Evolutionary conservation across 2,888 invertebrate species (phyloP).

Genomic region (Gari tellinella): DNA sequence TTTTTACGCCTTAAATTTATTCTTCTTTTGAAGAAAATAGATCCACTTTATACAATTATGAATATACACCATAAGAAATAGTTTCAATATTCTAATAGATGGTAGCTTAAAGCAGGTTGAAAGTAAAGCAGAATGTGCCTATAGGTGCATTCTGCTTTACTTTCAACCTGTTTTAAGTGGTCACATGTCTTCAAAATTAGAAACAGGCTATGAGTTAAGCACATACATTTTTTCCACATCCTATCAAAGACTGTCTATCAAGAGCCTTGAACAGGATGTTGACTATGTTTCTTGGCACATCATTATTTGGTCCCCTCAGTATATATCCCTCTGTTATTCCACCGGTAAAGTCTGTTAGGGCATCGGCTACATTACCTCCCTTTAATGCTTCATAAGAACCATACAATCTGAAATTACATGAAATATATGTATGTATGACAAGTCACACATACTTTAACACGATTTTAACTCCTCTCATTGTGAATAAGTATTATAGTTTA

Average conservation of each 20-base stretch:
- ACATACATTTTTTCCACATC: conserved; percentile 80
- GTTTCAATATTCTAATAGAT: no score
- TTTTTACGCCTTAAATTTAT: no score
- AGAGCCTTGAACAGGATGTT: conserved; percentile 81
- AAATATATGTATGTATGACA: not conserved
- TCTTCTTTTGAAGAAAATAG: no score
- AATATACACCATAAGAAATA: no score
- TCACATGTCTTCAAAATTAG: no score
- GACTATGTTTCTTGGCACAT: conserved; percentile 76
- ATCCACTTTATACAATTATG: no score
- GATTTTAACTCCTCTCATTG: not conserved
- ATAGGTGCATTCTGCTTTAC: no score
- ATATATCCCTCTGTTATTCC: conserved; percentile 79
- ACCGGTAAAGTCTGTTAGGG: conserved; percentile 80
- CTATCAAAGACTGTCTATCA: conserved; percentile 80
- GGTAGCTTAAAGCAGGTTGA: no score
- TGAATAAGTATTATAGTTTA: no score
- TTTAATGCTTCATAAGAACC: conserved; percentile 83
- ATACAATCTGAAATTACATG: conserved; percentile 72
- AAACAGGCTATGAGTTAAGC: no score
- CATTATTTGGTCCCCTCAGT: conserved; percentile 65
- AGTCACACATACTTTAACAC: not conserved
- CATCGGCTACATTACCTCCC: conserved; percentile 75
- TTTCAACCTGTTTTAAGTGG: no score
- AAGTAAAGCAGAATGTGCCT: conserved; percentile 10